Evolutionary conservation across 2,797 vertebrate species (phyloP), one percentile per base, ranked within the genome.

Genomic region (Enteromius mattozi): DNA sequence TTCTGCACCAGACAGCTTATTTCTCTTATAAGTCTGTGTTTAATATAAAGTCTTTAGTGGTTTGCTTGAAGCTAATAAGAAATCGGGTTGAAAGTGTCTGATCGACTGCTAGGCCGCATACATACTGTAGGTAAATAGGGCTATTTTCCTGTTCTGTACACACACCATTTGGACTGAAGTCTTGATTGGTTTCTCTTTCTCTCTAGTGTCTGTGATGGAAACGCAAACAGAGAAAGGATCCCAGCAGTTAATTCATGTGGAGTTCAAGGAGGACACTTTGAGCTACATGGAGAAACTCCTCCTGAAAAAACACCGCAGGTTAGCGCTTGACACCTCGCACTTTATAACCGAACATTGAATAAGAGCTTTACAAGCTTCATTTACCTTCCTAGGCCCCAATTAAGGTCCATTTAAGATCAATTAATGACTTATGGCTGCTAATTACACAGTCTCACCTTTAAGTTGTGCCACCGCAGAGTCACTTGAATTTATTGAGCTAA

Each of bases 271-370:
- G 87, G 92, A 92, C 59, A 93, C 93, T 80, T 89, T 98, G 77
- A 96, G 92, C 85, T 98, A 98, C 89, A 91, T 97, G 96, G 97
- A 99, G 89, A 97, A 95, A 89, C 93, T 99, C 77, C 93, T 97
- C 85, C 94, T 99, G 77, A 99, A 97, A 91, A 98, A 96, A 78
- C 93, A 97, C 86, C 96, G 95, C 92, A 97, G 98, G 98, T 99
- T 92, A 87, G 88, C 71, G 3, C 17, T 16, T 33, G 19, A 76
- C 68, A 40, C 56, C 51, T 65, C 78, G 33, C 27, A 54, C 76
- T 82, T 56, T 78, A 80, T 17, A 83, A 30, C 17, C 42, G 24
- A 49, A 66, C 17, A 72, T n/a, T 51, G 66, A 86, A 71, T 33
- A 19, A 54, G 61, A 79, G 33, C 63, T 80, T 84, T 79, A 71